Base-by-base conservation (phyloP, 2,888 invertebrate species). In the Macrophya alboannulata region DNA sequence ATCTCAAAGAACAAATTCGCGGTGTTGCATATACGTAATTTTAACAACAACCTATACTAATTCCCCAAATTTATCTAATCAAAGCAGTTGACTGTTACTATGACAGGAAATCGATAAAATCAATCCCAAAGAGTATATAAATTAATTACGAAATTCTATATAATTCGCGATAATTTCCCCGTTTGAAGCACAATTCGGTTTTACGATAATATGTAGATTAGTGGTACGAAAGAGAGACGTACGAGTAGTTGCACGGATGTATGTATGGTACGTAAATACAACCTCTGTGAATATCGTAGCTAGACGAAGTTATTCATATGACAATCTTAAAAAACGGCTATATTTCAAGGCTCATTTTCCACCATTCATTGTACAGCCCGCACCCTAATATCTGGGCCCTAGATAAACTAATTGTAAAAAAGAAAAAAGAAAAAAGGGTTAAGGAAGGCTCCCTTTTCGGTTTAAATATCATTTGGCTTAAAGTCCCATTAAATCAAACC, bases 331-430 rank as follows among this genome's bases (percentile, higher is more conserved):
- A 31, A 31, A 74, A 77, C 62, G 21, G 48, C 6, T 51, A 83
- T 83, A 83, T 68, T 71, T 83, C 83, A 68, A 17, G 21, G 48
- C 51, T 83, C 83, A 48, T 83, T 83, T 83, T 83, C 45, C 83
- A 43, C 83, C 37, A 83, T 83, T 83, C 83, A 81, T 77, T 77
- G 51, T 37, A 43, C 10, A 10, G 65, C 65, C 81, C 81, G 59
- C 62, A 25, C 81, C 81, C 81, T 81, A 40, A 62, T 62, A 45
- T 59, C 59, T 43, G 21, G 4, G 10, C 6, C n/a, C 37, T 37
- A 62, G 62, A 31, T n/a, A 9, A 6, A 48, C 74, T 45, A 48
- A 74, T 74, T 45, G 74, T 74, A 25, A 3, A 25, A 45, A 74
- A 12, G 15, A 40, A 71, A n/a, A n/a, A 4, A 25, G 12, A 12